phyloP scores from a whole-genome alignment of 2,113 vertebrate species.

The Paradoxurus hermaphroditus region DNA sequence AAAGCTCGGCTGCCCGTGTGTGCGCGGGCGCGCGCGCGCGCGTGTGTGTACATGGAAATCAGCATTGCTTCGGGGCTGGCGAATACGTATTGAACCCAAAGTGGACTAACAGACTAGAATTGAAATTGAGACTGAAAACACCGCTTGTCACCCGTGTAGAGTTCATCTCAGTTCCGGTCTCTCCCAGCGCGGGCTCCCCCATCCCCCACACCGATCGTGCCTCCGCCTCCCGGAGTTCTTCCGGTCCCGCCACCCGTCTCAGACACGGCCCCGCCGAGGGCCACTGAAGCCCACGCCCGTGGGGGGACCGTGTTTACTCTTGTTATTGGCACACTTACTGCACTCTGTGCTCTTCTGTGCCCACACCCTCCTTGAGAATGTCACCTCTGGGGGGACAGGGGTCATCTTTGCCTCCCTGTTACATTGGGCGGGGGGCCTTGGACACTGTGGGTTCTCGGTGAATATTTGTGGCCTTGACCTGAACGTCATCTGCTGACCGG shows the following conservation, averaged over 20 bases:
- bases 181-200: neutral
- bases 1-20: too few relatives aligned
- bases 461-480: neutral
- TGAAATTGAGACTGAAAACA: neutral
- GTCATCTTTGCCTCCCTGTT: neutral
- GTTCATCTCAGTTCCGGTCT: neutral
- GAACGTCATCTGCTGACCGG: neutral
- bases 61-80: neutral
- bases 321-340: neutral
- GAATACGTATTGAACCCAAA: neutral
- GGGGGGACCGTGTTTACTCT: too few relatives aligned
- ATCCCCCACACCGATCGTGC: too few relatives aligned
- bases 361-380: neutral
- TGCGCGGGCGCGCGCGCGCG: too few relatives aligned
- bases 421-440: neutral
- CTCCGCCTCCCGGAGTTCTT: neutral
- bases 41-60: neutral
- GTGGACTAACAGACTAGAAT: neutral
- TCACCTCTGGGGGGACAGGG: neutral
- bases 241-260: neutral
- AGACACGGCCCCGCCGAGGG: too few relatives aligned
- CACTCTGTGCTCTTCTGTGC: neutral
- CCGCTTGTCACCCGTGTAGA: neutral
- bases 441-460: neutral
- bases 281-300: neutral